phyloP scores from a whole-genome alignment of 2,797 vertebrate species.

The Crax fasciolata region DNA sequence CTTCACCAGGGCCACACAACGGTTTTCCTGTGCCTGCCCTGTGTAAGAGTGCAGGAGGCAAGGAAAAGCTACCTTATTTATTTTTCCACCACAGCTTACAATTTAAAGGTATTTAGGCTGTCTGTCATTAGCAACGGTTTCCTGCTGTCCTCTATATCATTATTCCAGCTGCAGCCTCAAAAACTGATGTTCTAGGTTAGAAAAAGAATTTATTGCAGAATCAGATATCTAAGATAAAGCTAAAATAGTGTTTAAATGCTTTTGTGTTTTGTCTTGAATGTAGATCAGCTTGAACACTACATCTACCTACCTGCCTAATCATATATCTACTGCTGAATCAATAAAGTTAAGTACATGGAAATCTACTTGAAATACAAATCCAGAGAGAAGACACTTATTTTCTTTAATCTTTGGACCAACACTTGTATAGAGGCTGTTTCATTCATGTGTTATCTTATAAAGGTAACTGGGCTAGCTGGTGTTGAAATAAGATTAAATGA shows the following conservation, averaged over 20 bases:
- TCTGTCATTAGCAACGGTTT: background rate
- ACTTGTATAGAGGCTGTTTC: slow-evolving; percentile 19
- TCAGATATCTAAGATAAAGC: slow-evolving; percentile 1
- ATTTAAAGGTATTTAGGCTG: background rate
- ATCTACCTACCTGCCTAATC: background rate
- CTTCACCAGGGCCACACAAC: background rate
- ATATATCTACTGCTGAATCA: slow-evolving; percentile 38
- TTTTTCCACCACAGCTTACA: background rate
- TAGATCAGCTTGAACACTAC: background rate
- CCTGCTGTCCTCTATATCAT: background rate
- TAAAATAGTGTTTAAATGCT: slow-evolving; percentile 28
- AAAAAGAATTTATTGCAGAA: background rate
- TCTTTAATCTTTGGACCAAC: slow-evolving; percentile 63
- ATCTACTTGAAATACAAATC: slow-evolving; percentile 63
- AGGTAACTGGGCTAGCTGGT: slow-evolving; percentile 56
- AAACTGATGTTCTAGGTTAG: background rate
- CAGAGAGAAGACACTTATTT: background rate
- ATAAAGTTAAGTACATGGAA: slow-evolving; percentile 44
- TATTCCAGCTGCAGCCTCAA: background rate
- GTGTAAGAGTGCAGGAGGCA: background rate
- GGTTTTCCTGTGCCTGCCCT: background rate
- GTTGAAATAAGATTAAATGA: slow-evolving; percentile 79
- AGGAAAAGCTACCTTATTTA: background rate
- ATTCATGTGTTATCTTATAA: slow-evolving; percentile 65
- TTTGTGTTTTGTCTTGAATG: slow-evolving; percentile 16